Base-by-base conservation (phyloP, 2,113 vertebrate species). In the Bos javanicus region DNA sequence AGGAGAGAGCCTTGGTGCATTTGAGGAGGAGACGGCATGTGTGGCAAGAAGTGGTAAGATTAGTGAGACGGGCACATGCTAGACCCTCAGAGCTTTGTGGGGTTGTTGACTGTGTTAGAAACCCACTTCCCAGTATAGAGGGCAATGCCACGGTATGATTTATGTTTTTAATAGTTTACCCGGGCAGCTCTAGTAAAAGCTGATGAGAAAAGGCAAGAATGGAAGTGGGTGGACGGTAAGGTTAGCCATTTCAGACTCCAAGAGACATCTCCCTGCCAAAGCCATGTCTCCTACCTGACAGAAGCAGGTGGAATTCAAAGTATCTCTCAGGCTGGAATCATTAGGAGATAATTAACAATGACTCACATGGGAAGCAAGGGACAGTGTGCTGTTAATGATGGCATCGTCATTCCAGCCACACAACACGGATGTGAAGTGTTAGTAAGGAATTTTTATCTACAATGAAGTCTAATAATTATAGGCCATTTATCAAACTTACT, bases 381-480 rank as follows among this genome's bases (percentile, higher is more conserved):
- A 71, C 33, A 57, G 12, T 2, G 39, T 26, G 7, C 36, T 7
- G 8, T 56, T 17, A 50, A 12, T 12, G 9, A 64, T 33, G 83
- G 64, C 3, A 0, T 7, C 39, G 10, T 13, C 78, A 60, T 57
- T 67, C 46, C 81, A 9, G 26, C 60, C 50, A 57, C 50, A 57
- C 60, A 48, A 86, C 0, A 2, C 5, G 1, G 21, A 52, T 14
- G 3, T 6, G 16, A 86, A 82, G 23, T 28, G 7, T 15, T 56
- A 52, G 1, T 16, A 28, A 39, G 56, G 36, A 82, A 33, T 43
- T 76, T 52, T 26, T 67, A 59, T 33, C 82, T 71, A 50, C 25
- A 52, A 33, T n/a, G 54, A 95, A 94, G 86, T 76, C 60, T 59
- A 91, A 87, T 28, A 36, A 39, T 74, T 92, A 90, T 1, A 96